phyloP scores from a whole-genome alignment of 1,140 invertebrate genomes.

The Drosophila pachea region DNA sequence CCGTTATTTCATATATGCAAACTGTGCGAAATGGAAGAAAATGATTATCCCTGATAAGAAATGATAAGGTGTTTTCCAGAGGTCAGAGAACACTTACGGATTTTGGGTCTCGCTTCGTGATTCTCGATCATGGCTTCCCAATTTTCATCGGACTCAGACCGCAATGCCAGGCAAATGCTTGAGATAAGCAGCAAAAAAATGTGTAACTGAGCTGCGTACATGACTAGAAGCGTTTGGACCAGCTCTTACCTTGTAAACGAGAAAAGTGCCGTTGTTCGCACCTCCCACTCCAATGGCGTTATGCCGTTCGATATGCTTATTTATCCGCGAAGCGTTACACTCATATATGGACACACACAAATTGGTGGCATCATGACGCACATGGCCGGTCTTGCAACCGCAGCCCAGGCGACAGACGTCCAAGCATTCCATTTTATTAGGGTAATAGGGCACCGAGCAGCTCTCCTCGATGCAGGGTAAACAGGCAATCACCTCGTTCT shows the following conservation, averaged over 20 bases:
- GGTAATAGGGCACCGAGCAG: constrained; percentile 20
- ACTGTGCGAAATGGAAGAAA: constrained; percentile 5
- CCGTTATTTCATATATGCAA: constrained; percentile 12
- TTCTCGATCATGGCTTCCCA: not conserved
- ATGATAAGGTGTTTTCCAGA: too few species aligned
- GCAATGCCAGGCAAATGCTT: constrained; percentile 7
- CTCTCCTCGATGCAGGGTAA: constrained; percentile 33
- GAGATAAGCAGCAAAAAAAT: constrained; percentile 18
- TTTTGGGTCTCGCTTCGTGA: constrained; percentile 24
- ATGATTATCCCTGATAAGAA: too few species aligned
- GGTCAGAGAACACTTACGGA: constrained; percentile 8
- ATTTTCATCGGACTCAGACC: not conserved
- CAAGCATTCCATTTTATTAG: not conserved
- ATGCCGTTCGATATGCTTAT: not conserved
- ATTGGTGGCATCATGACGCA: constrained; percentile 33
- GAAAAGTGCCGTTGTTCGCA: not conserved
- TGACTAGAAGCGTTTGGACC: constrained; percentile 3
- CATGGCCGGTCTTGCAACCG: constrained; percentile 44
- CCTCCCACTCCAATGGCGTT: constrained; percentile 4
- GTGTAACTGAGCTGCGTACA: constrained; percentile 4
- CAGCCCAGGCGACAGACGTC: constrained; percentile 38
- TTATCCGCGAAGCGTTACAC: not conserved
- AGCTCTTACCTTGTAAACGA: not conserved
- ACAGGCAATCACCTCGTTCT: constrained; percentile 48
- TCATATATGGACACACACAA: constrained; percentile 29